Conservation (phyloP, 2,113 vertebrate species). For the Neolamprologus sp. region DNA sequence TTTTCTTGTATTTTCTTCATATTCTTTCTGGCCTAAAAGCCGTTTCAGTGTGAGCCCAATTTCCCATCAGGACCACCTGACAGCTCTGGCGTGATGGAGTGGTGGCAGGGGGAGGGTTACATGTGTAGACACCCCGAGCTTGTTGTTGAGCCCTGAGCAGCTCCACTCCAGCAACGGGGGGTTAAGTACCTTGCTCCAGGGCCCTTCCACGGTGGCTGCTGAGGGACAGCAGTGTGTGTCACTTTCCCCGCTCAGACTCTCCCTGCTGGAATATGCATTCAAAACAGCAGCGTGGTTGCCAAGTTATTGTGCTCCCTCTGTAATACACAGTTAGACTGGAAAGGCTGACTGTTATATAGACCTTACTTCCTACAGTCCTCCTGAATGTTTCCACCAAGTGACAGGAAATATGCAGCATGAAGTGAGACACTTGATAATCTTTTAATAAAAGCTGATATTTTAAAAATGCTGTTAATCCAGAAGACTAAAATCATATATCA, state of each 20-base stretch:
- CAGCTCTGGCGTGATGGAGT: slow-evolving; percentile 28
- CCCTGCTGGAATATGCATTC: slow-evolving; percentile 22
- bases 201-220: slow-evolving; percentile 37
- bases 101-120: slow-evolving; percentile 17
- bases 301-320: slow-evolving; percentile 22
- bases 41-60: not conserved
- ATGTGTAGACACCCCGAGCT: slow-evolving; percentile 42
- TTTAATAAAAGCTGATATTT: not conserved
- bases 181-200: slow-evolving; percentile 61
- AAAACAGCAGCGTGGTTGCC: slow-evolving; percentile 40
- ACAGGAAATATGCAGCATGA: not conserved
- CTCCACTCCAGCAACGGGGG: slow-evolving; percentile 52
- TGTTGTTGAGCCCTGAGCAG: slow-evolving; percentile 38
- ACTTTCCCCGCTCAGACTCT: slow-evolving; percentile 3
- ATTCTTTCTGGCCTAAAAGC: not conserved
- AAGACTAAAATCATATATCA: not conserved
- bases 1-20: not conserved
- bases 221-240: slow-evolving; percentile 48
- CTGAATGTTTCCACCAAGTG: not conserved
- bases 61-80: slow-evolving; percentile 14
- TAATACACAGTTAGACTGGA: not conserved
- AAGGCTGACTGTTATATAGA: not conserved
- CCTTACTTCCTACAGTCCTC: not conserved
- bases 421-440: not conserved
- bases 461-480: not conserved